Percentiles rank a stretch among this genome's conserved stretches.
phyloP scores from a whole-genome alignment of 2,113 vertebrate species.

The Chiloscyllium plagiosum region DNA sequence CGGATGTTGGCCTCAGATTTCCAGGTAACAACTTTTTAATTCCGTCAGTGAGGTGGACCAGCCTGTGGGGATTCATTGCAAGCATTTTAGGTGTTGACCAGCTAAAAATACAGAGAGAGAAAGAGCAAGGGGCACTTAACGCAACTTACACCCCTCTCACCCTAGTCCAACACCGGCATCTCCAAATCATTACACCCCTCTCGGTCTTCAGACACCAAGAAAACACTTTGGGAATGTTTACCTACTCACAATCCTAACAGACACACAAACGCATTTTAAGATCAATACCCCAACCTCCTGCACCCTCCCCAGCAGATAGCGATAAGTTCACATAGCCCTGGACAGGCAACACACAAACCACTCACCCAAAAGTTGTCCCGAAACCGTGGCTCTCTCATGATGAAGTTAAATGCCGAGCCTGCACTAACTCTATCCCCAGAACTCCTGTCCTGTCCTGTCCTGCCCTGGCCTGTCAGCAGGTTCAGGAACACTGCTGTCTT shows the following conservation, averaged over 20 bases:
- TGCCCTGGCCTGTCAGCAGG: conserved; percentile 14
- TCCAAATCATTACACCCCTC: too few species aligned
- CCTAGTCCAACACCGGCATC: too few species aligned
- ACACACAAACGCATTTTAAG: too few species aligned
- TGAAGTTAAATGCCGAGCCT: conserved; percentile 10
- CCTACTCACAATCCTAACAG: too few species aligned
- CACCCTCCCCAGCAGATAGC: too few species aligned
- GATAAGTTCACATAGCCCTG: too few species aligned
- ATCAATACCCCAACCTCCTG: too few species aligned
- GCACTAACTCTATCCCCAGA: fast-evolving
- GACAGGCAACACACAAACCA: too few species aligned
- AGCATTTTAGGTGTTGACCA: neutral
- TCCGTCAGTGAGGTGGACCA: neutral
- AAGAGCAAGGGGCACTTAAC: neutral
- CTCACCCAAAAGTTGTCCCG: conserved; percentile 85
- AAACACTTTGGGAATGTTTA: too few species aligned
- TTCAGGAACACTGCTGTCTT: neutral
- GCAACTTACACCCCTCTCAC: too few species aligned
- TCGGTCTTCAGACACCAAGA: neutral
- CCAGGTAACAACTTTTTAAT: neutral
- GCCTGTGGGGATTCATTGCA: neutral
- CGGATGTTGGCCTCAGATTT: neutral
- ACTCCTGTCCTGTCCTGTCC: neutral
- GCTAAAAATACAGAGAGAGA: neutral
- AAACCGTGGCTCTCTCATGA: conserved; percentile 72